Base-by-base conservation (phyloP, 1,140 invertebrate species). In the Nebria ingens region DNA sequence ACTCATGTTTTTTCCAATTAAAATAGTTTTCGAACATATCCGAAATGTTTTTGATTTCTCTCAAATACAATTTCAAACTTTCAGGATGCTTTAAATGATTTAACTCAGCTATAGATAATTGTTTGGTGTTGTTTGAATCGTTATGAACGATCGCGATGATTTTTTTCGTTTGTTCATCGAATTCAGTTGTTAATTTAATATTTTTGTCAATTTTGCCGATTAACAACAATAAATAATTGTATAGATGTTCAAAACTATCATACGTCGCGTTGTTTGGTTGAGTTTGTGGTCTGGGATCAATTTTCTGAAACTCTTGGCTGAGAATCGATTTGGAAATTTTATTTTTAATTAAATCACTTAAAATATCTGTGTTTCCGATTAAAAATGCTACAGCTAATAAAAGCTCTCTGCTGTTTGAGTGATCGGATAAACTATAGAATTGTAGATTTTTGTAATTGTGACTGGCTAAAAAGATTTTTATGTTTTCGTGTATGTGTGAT, bases 381-480 rank as follows among this genome's bases (percentile, higher is more conserved):
- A 59, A 2, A 20, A 21, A 62, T 13, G 20, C 50, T 17, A 59
- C 20, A 1, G 58, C 60, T 19, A 62, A 13, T 34, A 62, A 22
- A 17, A 62, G 40, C 13, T 62, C 56, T 54, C 52, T 58, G 34
- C 60, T 61, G 6, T 42, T 45, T 49, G 53, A 49, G 23, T 59
- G 51, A 11, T 57, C 50, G 4, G 60, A 51, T 45, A 59, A 52
- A 22, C 13, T 34, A 54, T 55, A 61, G 34, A 59, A 57, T 6
- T 40, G 4, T 13, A 54, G 2, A 13, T 19, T 52, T 42, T 45
- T 42, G 22, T 57, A 59, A 19, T 61, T 53, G 21, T 52, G 13
- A 2, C 19, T 15, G 11, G 52, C 21, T 21, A 61, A 38, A 25
- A 45, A 56, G 6, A 38, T 12, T 58, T 58, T 56, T 0, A 58